phyloP scores from a whole-genome alignment of 2,113 vertebrate genomes.

The Salvelinus alpinus region DNA sequence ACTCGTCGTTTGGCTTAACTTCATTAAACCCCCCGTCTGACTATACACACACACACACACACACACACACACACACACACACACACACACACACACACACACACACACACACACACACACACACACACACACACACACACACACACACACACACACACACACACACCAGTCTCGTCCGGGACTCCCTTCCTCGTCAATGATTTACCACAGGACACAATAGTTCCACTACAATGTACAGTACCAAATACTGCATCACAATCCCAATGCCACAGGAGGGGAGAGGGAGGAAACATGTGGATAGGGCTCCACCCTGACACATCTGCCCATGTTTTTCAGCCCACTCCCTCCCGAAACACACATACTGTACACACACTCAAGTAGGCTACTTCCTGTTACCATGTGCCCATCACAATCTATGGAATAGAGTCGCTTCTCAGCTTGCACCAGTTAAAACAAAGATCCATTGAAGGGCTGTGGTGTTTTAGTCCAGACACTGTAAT shows the following conservation, averaged over 20 bases:
- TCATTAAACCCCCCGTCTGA: slow-evolving; percentile 27
- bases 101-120: slow-evolving; percentile 15
- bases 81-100: no score
- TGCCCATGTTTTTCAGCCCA: slow-evolving; percentile 8
- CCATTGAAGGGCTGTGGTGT: slow-evolving; percentile 5
- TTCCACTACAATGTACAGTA: slow-evolving; percentile 43
- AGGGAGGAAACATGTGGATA: neutral
- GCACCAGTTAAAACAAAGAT: neutral
- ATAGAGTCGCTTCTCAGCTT: neutral
- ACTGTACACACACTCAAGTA: no score
- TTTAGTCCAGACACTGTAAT: slow-evolving; percentile 8
- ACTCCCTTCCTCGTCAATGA: slow-evolving; percentile 59
- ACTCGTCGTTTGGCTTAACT: slow-evolving; percentile 2
- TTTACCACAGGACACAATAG: slow-evolving; percentile 47
- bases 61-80: slow-evolving; percentile 20
- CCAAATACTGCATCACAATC: no score
- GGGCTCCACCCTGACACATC: neutral
- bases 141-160: slow-evolving; percentile 40
- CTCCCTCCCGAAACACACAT: neutral
- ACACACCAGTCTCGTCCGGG: neutral
- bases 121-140: slow-evolving; percentile 46
- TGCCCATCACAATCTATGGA: slow-evolving; percentile 15
- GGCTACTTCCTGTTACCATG: slow-evolving; percentile 23
- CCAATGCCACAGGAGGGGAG: neutral
- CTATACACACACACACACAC: slow-evolving; percentile 48